These are phyloP conservation scores for Sphenodon punctatus DNA, from an alignment of 2,797 vertebrate genomes.

Conservation along the genomic window DNA sequence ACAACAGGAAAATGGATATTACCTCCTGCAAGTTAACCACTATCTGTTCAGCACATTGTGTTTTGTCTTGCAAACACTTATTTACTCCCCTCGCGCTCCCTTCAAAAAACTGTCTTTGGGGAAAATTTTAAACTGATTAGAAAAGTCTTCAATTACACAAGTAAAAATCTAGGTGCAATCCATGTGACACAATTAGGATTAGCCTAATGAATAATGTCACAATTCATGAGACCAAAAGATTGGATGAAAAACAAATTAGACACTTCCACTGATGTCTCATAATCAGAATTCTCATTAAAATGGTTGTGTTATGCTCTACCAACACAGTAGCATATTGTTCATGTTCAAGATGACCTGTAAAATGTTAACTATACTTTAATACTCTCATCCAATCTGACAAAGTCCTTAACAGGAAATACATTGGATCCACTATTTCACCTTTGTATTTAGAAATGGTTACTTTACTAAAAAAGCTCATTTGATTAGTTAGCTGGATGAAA, in stretches of 20 bases:
- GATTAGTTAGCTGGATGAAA: no score
- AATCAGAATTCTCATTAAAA: conserved; percentile 39
- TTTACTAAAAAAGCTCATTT: no score
- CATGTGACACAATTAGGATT: conserved; percentile 26
- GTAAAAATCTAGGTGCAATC: conserved; percentile 20
- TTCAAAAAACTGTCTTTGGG: background rate
- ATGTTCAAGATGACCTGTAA: no score
- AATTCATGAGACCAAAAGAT: background rate
- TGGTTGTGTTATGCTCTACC: conserved; percentile 9
- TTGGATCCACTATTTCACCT: no score
- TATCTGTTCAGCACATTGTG: background rate
- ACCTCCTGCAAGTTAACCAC: background rate
- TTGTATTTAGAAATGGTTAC: no score
- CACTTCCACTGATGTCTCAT: conserved; percentile 37
- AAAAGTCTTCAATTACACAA: background rate
- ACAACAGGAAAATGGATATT: background rate
- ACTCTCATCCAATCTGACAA: no score
- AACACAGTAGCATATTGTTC: no score
- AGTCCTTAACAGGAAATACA: no score
- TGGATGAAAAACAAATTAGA: background rate
- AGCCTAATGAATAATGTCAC: conserved; percentile 48
- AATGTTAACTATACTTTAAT: no score
- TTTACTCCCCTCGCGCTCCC: background rate
- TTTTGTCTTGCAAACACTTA: background rate
- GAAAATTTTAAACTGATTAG: background rate